phyloP scores from a whole-genome alignment of 1,140 invertebrate genomes.

The Nasonia vitripennis region DNA sequence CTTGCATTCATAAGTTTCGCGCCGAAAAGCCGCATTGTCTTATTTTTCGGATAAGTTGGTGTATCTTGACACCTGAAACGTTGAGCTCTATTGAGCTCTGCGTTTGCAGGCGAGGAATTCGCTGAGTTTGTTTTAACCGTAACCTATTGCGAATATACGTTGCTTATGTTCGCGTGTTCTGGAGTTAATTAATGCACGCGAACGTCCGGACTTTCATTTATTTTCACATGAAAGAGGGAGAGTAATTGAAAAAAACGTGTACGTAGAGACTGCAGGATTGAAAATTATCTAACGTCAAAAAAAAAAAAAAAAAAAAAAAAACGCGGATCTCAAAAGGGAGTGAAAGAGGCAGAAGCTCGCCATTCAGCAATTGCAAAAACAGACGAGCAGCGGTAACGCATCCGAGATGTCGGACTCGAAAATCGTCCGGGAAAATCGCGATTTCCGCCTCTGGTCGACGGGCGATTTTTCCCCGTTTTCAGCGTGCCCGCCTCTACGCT shows the following conservation, averaged over 20 bases:
- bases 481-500: not conserved
- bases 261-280: not conserved
- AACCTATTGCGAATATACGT: not conserved
- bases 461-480: not conserved
- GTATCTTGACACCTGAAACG: constrained; percentile 1
- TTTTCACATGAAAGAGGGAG: too few species aligned
- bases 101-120: not conserved
- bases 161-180: not conserved
- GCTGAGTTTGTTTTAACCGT: not conserved
- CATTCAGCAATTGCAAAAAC: not conserved
- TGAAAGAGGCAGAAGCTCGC: too few species aligned
- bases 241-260: not conserved
- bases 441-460: constrained; percentile 2
- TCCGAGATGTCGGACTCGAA: not conserved
- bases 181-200: not conserved
- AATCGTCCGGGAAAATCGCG: not conserved
- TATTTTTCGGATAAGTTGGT: not conserved
- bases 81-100: not conserved
- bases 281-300: not conserved
- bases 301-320: not conserved
- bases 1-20: not conserved
- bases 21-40: not conserved
- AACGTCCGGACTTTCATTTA: not conserved
- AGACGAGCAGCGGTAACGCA: not conserved
- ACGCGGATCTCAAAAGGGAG: too few species aligned